phyloP scores from a whole-genome alignment of 2,888 invertebrate species.

The Glyphotaelius pellucidus region DNA sequence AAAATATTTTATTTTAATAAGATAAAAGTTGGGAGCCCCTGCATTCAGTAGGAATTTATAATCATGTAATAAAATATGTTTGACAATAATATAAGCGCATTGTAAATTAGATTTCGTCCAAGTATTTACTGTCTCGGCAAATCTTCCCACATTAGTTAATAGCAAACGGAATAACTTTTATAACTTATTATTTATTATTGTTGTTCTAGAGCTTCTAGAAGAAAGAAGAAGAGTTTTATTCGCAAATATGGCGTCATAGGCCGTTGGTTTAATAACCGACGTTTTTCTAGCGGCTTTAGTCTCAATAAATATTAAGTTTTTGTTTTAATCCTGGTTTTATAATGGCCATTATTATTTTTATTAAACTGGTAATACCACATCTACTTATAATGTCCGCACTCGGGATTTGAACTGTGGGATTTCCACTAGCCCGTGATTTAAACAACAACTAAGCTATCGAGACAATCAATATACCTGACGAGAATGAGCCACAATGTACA shows the following conservation, averaged over 20 bases:
- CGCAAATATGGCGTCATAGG: not conserved
- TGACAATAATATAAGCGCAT: constrained; percentile 43
- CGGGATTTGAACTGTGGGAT: not conserved
- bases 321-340: not conserved
- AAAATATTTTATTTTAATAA: not conserved
- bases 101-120: constrained; percentile 43
- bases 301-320: not conserved
- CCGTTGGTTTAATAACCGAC: not conserved
- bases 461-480: not conserved
- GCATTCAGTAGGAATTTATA: constrained; percentile 37
- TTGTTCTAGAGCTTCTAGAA: not conserved
- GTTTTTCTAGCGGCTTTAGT: not conserved
- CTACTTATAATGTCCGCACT: not conserved
- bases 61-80: constrained; percentile 42
- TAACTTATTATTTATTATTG: not conserved
- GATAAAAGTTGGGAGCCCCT: constrained; percentile 9
- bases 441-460: not conserved
- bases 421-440: not conserved
- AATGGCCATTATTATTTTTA: not conserved
- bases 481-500: no score
- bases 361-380: not conserved
- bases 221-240: not conserved
- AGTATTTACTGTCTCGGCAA: not conserved
- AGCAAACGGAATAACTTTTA: not conserved
- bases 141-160: constrained; percentile 41